Conservation (phyloP, 1,140 invertebrate species). For the Procambarus clarkii region DNA sequence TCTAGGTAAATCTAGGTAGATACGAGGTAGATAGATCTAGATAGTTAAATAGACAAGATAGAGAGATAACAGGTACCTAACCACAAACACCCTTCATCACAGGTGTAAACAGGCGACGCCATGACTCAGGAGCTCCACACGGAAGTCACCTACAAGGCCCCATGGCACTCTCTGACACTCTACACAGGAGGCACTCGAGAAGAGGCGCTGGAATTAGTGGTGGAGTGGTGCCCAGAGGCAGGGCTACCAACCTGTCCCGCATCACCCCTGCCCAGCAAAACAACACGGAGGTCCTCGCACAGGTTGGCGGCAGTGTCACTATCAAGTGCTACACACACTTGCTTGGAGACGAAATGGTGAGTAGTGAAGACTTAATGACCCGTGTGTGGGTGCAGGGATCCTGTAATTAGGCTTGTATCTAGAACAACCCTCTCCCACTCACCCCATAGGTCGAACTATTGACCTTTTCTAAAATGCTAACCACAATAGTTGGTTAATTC, state of each 20-base stretch:
- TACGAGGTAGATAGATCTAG: no score
- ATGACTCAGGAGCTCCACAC: background rate
- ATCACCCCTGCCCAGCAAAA: slow-evolving; percentile 23
- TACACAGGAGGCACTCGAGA: background rate
- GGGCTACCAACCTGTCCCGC: slow-evolving; percentile 6
- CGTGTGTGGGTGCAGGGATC: no score
- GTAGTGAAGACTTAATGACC: background rate
- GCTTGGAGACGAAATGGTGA: slow-evolving; percentile 32
- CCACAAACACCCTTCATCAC: background rate
- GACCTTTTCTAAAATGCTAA: no score
- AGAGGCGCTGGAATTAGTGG: background rate
- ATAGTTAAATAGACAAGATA: no score
- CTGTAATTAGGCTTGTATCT: no score
- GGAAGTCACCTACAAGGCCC: background rate
- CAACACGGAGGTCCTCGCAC: slow-evolving; percentile 25
- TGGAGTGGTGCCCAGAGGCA: background rate
- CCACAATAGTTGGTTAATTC: no score
- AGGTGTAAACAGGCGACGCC: slow-evolving; percentile 3
- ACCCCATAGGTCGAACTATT: no score
- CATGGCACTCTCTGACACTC: background rate
- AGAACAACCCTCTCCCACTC: no score
- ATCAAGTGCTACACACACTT: slow-evolving; percentile 28
- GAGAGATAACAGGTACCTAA: no score
- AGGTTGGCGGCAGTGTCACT: slow-evolving; percentile 28
- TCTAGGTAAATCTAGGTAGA: no score